Evolutionary conservation across 23 tunicate genomes (phyloP), one percentile per base, ranked within the genome.

Genomic region (Ascidia mentula): DNA sequence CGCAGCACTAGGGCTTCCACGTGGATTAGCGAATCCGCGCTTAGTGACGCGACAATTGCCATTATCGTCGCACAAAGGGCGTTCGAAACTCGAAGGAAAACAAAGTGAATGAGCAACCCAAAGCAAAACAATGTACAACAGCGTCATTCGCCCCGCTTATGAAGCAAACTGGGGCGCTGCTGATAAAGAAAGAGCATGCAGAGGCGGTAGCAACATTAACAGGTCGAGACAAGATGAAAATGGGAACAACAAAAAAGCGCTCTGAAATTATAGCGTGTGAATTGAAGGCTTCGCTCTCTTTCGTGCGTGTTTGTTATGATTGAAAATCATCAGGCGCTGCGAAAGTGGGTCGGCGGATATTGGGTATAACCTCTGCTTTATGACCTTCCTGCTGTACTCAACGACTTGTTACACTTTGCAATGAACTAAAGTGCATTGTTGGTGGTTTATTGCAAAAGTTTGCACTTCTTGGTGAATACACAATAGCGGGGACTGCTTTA

Each of bases 1-100:
- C n/a, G n/a, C n/a, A n/a, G n/a, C n/a, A n/a, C n/a, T n/a, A n/a
- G n/a, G n/a, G 65, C 24, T 53, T 53, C 65, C 65, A 53, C 65
- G 13, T 53, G 65, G 65, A 42, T 53, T 53, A 53, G 65, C 65
- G 24, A 53, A 53, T 53, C 65, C 65, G 24, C 65, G n/a, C n/a
- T n/a, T n/a, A 53, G 13, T 53, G 65, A 53, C 65, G 65, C 24
- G 24, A 53, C 65, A 53, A 53, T 53, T 3, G 65, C 7, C 22
- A 53, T 28, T 5, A 53, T 53, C 24, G 24, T 3, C 65, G 4
- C 22, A 53, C 65, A 53, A 53, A 20, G 13, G 28, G 12, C 65
- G 65, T 20, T 3, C 65, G 24, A 53, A 53, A 26, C 13, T 53
- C 13, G 7, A 53, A 53, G 24, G 65, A 53, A 53, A 53, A 53